Conservation (phyloP, 1,140 invertebrate genomes). For the Trachymyrmex septentrionalis region DNA sequence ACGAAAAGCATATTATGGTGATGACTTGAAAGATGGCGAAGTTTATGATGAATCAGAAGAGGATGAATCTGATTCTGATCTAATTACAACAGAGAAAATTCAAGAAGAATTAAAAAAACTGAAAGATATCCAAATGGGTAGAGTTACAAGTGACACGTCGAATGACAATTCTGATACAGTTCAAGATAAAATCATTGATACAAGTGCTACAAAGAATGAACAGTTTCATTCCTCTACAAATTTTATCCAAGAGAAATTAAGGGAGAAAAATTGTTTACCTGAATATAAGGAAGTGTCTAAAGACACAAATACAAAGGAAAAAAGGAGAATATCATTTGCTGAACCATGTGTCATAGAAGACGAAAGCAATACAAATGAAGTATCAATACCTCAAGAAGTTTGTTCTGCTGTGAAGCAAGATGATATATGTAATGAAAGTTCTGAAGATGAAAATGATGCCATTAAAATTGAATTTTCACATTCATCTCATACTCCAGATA, state of each 20-base stretch:
- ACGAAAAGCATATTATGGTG: slow-evolving; percentile 66
- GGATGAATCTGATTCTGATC: slow-evolving; percentile 64
- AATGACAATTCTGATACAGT: not conserved
- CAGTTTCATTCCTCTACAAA: slow-evolving; percentile 29
- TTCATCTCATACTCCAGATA: slow-evolving; percentile 62
- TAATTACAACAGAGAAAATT: slow-evolving; percentile 57
- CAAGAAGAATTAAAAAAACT: slow-evolving; percentile 63
- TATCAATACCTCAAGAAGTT: not conserved
- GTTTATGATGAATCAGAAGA: slow-evolving; percentile 73
- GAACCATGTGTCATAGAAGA: slow-evolving; percentile 37
- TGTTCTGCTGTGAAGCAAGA: not conserved
- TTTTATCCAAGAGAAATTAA: not conserved
- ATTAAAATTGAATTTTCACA: slow-evolving; percentile 79
- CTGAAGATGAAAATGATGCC: slow-evolving; percentile 63
- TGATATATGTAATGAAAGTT: slow-evolving; percentile 23
- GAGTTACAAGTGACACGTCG: not conserved
- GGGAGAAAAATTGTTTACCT: not conserved
- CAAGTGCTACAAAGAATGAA: slow-evolving; percentile 13
- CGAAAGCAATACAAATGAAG: slow-evolving; percentile 12
- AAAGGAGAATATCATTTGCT: slow-evolving; percentile 74
- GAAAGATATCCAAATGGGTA: slow-evolving; percentile 42
- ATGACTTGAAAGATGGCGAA: slow-evolving; percentile 71
- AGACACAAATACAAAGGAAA: not conserved
- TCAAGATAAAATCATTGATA: slow-evolving; percentile 19
- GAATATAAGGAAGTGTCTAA: not conserved